Base-by-base conservation (phyloP, 2,888 invertebrate genomes). In the Cryptus armator region DNA sequence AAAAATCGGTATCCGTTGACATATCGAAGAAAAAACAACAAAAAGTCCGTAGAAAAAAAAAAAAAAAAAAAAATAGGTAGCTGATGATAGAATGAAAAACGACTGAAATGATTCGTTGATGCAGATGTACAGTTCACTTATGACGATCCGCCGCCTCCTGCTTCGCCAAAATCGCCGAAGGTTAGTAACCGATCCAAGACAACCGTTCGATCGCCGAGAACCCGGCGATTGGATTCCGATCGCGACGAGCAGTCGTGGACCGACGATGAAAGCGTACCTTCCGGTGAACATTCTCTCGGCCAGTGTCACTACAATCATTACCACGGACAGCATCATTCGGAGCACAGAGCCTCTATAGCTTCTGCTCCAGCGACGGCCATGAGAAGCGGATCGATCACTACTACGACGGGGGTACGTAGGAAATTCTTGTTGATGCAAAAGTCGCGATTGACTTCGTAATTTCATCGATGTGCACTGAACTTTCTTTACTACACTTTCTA, bases 301-400 rank as follows among this genome's bases (percentile, higher is more conserved):
- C 86, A 84, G 19, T 77, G 71, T 77, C 82, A 80, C 29, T 77
- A 85, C 12, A 74, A 77, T n/a, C 86, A 81, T 24, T 83, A 83
- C 24, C 83, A 87, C 37, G 75, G 75, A 32, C 83, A 87, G 32
- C 81, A 84, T 64, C 82, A 86, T 51, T 83, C 88, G 1, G 88
- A 89, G 46, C 90, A 90, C 71, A 88, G 92, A 70, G 90, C 91
- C 1, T 93, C 92, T 12, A 86, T 91, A 10, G 91, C 86, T 16
- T 93, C 92, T 12, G 92, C 91, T 24, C 91, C 91, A 24, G 85
- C 90, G 7, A 77, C 88, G 1, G 88, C 90, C 1, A 87, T 88
- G 78, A 90, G 92, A 75, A 92, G 91, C 72, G 88, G 91, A 56
- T 93, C 92, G 0, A 89, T 92, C 75, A 89, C 92, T 12, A 91